Base-by-base conservation (phyloP, 2,888 invertebrate genomes). In the Limnephilus rhombicus region DNA sequence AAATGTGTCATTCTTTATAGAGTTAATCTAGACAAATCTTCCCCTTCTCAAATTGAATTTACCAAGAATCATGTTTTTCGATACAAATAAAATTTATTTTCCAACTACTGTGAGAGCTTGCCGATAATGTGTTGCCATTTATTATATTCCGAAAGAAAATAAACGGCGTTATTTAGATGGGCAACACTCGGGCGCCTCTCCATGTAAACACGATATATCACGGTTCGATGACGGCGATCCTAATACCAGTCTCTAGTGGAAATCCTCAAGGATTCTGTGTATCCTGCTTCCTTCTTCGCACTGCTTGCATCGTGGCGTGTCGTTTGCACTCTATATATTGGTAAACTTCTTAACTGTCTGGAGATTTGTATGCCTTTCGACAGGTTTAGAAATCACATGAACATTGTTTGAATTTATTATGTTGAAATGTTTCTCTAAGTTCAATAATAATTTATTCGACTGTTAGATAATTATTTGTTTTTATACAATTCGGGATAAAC, bases 191-290 rank as follows among this genome's bases (percentile, higher is more conserved):
- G 88, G 88, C 87, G 80, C 91, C 87, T 53, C 45, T 68, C 88
- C 89, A 24, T 90, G 91, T 90, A 92, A 92, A 92, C 92, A 92
- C 90, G 31, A 91, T 92, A 92, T 92, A 89, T 92, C 91, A 91
- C 90, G 41, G 85, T 85, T 90, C 90, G 91, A 91, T 91, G 92
- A 90, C 92, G 85, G 41, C 45, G 45, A 41, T 80, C 81, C 81
- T 89, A 89, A 41, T 89, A 80, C 80, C 41, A 89, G 37, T 88
- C 45, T 41, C 34, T 29, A n/a, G 85, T 53, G 31, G 34, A 68
- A 88, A 88, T n/a, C 68, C 68, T 34, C 5, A 7, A 68, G 88
- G 34, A 85, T 53, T 37, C 34, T 15, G 34, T 24, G 31, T 34
- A 68, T 88, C 68, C 34, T 53, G 24, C 45, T 49, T 86, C 86